Evolutionary conservation across 1,140 invertebrate genomes (phyloP).

Genomic region (Zaprionus nigranus): DNA sequence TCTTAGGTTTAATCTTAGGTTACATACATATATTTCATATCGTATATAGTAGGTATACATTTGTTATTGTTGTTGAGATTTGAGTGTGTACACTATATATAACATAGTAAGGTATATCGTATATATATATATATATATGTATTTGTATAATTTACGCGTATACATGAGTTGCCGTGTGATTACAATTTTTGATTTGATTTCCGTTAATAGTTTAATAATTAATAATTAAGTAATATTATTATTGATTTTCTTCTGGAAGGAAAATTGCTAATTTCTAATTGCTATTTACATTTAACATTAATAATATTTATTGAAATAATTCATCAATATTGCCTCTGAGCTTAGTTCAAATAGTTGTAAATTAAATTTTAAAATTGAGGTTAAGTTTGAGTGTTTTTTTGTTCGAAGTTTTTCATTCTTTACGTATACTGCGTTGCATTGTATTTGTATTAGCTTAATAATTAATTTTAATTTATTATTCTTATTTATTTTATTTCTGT

Average conservation of each 20-base stretch:
- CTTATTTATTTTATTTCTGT: constrained; percentile 22
- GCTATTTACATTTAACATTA: constrained; percentile 60
- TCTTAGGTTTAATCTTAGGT: constrained; percentile 76
- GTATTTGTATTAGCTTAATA: constrained; percentile 59
- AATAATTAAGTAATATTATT: constrained; percentile 19
- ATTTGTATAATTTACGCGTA: constrained; percentile 63
- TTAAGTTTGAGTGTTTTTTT: constrained; percentile 36
- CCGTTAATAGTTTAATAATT: constrained; percentile 31
- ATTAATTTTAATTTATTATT: constrained; percentile 39
- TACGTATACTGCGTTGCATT: constrained; percentile 80
- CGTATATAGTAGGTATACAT: constrained; percentile 37
- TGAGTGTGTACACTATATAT: constrained; percentile 24
- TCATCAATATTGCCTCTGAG: constrained; percentile 36
- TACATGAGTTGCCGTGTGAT: constrained; percentile 73
- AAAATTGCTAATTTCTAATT: constrained; percentile 61
- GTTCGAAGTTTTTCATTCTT: constrained; percentile 42
- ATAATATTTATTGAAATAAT: constrained; percentile 17
- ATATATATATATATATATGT: constrained; percentile 47
- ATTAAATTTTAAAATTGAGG: constrained; percentile 43
- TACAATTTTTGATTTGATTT: constrained; percentile 70
- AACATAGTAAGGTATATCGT: no score
- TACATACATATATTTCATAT: constrained; percentile 43
- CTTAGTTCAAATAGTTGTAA: constrained; percentile 23
- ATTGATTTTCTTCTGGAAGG: constrained; percentile 62
- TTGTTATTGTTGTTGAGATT: constrained; percentile 58